Evolutionary conservation across 1,140 invertebrate species (phyloP).

Genomic region (Gonioctena quinquepunctata): DNA sequence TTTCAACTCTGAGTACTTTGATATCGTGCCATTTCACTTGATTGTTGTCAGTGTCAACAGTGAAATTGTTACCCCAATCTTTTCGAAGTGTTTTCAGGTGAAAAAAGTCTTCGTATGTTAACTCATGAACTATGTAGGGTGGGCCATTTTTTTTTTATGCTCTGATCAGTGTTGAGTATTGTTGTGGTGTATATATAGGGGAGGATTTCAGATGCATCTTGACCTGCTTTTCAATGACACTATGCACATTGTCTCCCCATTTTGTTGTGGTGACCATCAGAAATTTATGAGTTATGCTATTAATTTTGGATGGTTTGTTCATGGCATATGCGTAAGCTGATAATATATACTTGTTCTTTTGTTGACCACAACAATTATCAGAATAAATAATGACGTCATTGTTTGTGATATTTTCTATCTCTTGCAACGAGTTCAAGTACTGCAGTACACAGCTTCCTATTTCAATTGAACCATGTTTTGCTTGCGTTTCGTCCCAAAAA

Average conservation of each 20-base stretch:
- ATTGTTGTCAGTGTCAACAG: not conserved
- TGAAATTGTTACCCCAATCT: not conserved
- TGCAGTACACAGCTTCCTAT: slow-evolving; percentile 45
- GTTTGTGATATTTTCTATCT: slow-evolving; percentile 32
- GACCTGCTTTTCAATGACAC: slow-evolving; percentile 40
- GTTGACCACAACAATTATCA: slow-evolving; percentile 55
- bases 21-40: not conserved
- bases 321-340: slow-evolving; percentile 48
- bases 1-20: slow-evolving; percentile 7
- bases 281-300: slow-evolving; percentile 47
- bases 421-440: not conserved
- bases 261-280: slow-evolving; percentile 47
- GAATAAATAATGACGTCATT: slow-evolving; percentile 40
- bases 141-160: slow-evolving; percentile 42
- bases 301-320: slow-evolving; percentile 27
- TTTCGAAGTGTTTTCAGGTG: not conserved
- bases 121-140: slow-evolving; percentile 27
- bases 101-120: slow-evolving; percentile 1
- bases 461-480: slow-evolving; percentile 53
- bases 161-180: slow-evolving; percentile 31
- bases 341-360: slow-evolving; percentile 55
- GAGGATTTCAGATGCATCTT: slow-evolving; percentile 22
- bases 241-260: slow-evolving; percentile 45
- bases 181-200: slow-evolving; percentile 27
- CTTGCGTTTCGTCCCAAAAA: slow-evolving; percentile 57